These are phyloP conservation scores for Uropsilus gracilis DNA, from an alignment of 2,113 vertebrate species.

Conservation along the genomic window DNA sequence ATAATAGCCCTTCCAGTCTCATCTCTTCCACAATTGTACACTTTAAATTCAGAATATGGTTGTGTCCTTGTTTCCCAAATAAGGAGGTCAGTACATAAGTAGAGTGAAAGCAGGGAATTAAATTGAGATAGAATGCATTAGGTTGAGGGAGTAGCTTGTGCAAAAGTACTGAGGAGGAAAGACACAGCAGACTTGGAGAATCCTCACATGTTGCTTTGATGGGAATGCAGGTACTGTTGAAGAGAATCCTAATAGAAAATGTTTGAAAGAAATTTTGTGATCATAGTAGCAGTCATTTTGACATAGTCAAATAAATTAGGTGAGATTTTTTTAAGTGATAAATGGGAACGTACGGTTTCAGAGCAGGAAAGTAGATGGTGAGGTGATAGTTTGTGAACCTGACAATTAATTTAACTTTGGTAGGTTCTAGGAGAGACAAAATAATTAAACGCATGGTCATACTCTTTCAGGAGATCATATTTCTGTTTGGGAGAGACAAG, in stretches of 20 bases:
- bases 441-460: too few relatives aligned
- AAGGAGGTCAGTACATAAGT: background rate
- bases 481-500: too few relatives aligned
- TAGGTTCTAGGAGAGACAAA: background rate
- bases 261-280: background rate
- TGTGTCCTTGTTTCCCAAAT: background rate
- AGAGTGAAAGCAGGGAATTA: background rate
- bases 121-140: background rate
- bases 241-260: background rate
- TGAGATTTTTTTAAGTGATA: background rate
- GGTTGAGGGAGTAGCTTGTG: rapidly evolving
- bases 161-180: background rate
- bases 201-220: background rate
- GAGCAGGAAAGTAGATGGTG: background rate
- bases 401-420: background rate
- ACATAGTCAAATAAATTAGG: background rate
- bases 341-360: background rate
- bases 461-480: too few relatives aligned
- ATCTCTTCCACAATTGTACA: background rate
- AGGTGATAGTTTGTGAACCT: background rate
- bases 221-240: background rate
- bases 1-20: background rate
- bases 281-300: background rate
- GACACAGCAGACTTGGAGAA: too few relatives aligned
- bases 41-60: background rate